Base-by-base conservation (phyloP, 2,113 vertebrate genomes). In the Poeciliopsis retropinna region DNA sequence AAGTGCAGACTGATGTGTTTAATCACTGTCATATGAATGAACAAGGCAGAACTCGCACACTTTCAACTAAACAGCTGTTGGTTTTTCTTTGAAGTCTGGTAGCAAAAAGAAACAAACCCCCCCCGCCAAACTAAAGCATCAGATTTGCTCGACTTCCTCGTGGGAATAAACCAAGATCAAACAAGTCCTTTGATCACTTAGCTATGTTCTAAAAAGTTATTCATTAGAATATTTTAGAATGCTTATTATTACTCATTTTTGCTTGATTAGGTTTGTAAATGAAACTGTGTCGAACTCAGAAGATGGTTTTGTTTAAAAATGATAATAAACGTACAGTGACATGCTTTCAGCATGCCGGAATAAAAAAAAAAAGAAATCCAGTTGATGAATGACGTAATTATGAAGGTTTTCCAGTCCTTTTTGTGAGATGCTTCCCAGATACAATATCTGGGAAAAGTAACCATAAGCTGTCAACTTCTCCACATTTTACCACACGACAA, bases 91-190 rank as follows among this genome's bases (percentile, higher is more conserved):
- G 0, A 66, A 65, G 25, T 0, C 28, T 25, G 29, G 47, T n/a
- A 30, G 19, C 51, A 67, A 5, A 63, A 64, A 64, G 3, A 60
- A 44, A 9, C 17, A 51, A 41, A 15, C 14, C 47, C 34, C 10
- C 34, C 10, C 10, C 34, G 34, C 7, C 22, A 57, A 57, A 30
- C 2, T 60, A 39, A 5, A 72, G 54, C 34, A n/a, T 70, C 29
- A 11, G 68, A 32, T n/a, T 66, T 78, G 25, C 30, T 70, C 17
- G 37, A 19, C 64, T 69, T 74, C 64, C 72, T 27, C 10, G 39
- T 44, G 31, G 27, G n/a, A 71, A 60, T 28, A 14, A 30, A 39
- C 7, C 5, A 11, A 27, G 28, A 51, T 47, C 32, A 60, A n/a
- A 44, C 14, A 11, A 1, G n/a, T 14, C 15, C 64, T 31, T 44